phyloP scores from a whole-genome alignment of 2,888 invertebrate genomes.

The Galerucella nymphaeae region DNA sequence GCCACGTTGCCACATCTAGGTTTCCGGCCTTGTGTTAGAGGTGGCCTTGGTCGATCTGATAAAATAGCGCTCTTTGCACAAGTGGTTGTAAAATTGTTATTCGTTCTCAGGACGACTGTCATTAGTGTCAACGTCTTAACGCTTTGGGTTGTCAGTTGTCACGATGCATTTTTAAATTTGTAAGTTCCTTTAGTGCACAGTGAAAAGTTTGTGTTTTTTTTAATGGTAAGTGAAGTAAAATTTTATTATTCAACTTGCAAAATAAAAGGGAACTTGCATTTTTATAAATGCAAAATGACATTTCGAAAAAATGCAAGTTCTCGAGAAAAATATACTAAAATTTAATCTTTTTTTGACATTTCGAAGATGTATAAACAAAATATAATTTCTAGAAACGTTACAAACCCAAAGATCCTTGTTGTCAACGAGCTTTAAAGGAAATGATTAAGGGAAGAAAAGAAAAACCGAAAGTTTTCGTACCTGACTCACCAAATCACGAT shows the following conservation, averaged over 20 bases:
- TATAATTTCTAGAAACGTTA: slow-evolving; percentile 33
- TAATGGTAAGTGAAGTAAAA: slow-evolving; percentile 36
- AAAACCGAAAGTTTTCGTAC: slow-evolving; percentile 35
- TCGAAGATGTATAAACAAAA: too few species aligned
- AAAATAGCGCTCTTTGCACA: too few species aligned
- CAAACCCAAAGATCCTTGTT: slow-evolving; percentile 39
- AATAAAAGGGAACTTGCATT: slow-evolving; percentile 42
- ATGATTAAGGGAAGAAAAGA: slow-evolving; percentile 3
- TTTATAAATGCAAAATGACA: slow-evolving; percentile 25
- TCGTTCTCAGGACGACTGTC: too few species aligned
- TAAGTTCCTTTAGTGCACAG: slow-evolving; percentile 31
- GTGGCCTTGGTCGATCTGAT: too few species aligned
- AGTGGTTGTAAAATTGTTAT: too few species aligned
- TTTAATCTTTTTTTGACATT: background rate
- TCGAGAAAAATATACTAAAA: slow-evolving; percentile 1
- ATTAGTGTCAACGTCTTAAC: too few species aligned
- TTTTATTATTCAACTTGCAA: background rate
- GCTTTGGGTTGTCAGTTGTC: background rate
- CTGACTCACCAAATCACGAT: slow-evolving; percentile 33
- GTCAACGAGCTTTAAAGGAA: slow-evolving; percentile 27
- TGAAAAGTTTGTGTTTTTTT: slow-evolving; percentile 4
- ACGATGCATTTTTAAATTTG: slow-evolving; percentile 31
- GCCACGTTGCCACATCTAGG: too few species aligned
- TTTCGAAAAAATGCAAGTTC: slow-evolving; percentile 40
- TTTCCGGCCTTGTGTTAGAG: too few species aligned